Percentiles rank a stretch among this genome's conserved stretches.
These are phyloP conservation scores for Odontophorus gujanensis DNA, from an alignment of 2,113 vertebrate species.

Conservation along the genomic window DNA sequence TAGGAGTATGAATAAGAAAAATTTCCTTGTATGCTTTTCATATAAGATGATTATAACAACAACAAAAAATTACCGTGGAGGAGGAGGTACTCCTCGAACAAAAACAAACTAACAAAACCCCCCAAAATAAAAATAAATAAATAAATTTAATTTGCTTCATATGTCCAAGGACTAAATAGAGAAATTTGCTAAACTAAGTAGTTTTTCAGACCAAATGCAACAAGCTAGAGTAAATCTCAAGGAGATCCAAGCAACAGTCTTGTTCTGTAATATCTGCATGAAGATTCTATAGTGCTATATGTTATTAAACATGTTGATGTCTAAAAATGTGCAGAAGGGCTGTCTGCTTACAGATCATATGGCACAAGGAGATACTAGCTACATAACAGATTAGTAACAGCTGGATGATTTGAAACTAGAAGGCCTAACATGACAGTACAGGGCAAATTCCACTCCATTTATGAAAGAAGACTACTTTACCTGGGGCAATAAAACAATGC, in stretches of 20 bases:
- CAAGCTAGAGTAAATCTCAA: neutral
- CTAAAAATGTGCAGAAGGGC: neutral
- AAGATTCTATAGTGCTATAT: neutral
- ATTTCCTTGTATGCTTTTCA: neutral
- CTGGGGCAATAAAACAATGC: conserved; percentile 50
- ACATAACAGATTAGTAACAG: conserved; percentile 61
- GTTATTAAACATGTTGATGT: neutral
- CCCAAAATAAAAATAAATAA: neutral
- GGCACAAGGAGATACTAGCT: conserved; percentile 20
- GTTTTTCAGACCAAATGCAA: neutral
- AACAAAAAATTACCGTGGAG: neutral
- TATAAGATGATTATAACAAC: neutral
- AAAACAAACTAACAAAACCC: too few species aligned
- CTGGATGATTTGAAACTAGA: conserved; percentile 51
- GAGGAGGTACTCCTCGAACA: neutral
- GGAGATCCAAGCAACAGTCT: neutral
- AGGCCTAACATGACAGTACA: conserved; percentile 52
- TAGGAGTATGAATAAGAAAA: neutral
- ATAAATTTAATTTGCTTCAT: neutral
- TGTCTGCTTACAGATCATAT: conserved; percentile 8
- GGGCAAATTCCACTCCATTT: conserved; percentile 49
- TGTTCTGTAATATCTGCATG: neutral
- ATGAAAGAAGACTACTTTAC: conserved; percentile 43
- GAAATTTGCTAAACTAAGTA: neutral
- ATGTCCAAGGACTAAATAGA: neutral